A percentile compares a stretch with the other conserved stretches of the same genome.
These are phyloP conservation scores for Porites australiensis DNA, from an alignment of 64 coral and sea anemone genomes.

Conservation along the genomic window DNA sequence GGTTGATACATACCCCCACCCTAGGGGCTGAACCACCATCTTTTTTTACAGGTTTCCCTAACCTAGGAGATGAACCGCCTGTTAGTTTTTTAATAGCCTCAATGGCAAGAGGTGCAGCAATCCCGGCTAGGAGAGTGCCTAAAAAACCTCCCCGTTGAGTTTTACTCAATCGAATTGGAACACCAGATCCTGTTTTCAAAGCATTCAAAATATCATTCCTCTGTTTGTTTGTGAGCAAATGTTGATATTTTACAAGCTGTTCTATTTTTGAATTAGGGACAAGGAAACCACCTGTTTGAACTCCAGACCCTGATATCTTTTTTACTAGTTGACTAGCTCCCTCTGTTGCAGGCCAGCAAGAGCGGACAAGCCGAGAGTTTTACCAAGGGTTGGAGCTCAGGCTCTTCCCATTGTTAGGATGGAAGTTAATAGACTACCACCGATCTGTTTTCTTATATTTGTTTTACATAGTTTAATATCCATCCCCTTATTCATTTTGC, in stretches of 20 bases:
- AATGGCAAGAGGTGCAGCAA: not conserved
- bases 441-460: too few species aligned
- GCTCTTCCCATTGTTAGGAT: not conserved
- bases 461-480: too few species aligned
- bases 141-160: slow-evolving; percentile 13
- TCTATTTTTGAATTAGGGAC: slow-evolving; percentile 22
- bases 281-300: not conserved
- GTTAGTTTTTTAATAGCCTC: not conserved
- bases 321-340: not conserved
- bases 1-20: not conserved
- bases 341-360: not conserved
- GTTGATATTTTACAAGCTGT: not conserved
- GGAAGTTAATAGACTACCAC: not conserved
- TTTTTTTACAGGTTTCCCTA: too few species aligned
- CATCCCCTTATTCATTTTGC: too few species aligned
- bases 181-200: not conserved
- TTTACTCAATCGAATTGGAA: not conserved
- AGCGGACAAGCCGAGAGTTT: not conserved
- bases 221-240: not conserved
- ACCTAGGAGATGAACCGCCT: not conserved
- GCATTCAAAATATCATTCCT: not conserved
- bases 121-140: not conserved
- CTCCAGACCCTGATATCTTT: not conserved
- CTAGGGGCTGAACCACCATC: too few species aligned
- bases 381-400: not conserved